Percentiles rank a stretch among this genome's conserved stretches.
Conservation (phyloP, 2,113 vertebrate genomes). For the Lophotis ruficrista region DNA sequence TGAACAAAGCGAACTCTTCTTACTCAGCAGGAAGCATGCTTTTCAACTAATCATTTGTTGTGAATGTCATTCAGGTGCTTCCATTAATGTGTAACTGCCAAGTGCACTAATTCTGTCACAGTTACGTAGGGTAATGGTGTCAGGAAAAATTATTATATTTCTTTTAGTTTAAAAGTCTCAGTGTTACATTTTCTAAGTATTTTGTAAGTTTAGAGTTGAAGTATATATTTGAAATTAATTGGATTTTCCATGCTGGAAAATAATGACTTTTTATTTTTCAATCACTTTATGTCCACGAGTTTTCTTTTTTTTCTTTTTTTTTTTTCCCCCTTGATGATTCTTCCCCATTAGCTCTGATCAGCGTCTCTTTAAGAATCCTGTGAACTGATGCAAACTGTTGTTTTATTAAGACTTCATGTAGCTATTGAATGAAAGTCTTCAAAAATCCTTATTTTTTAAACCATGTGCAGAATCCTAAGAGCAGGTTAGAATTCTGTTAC, state of each 20-base stretch:
- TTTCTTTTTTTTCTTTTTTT: not conserved
- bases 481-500: not conserved
- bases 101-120: constrained; percentile 11
- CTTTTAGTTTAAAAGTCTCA: constrained; percentile 38
- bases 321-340: fast-evolving
- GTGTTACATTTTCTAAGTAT: not conserved
- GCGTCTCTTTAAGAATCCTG: not conserved
- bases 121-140: not conserved
- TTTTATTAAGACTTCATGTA: not conserved
- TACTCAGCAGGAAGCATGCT: constrained; percentile 12
- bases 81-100: constrained; percentile 41
- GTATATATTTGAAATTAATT: not conserved
- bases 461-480: not conserved
- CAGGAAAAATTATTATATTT: not conserved
- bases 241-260: not conserved
- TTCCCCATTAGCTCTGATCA: not conserved
- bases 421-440: not conserved
- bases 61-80: constrained; percentile 42
- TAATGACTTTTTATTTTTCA: not conserved
- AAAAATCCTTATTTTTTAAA: not conserved
- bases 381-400: not conserved
- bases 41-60: constrained; percentile 44
- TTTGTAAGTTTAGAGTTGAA: not conserved
- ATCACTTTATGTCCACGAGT: not conserved
- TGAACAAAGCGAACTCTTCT: constrained; percentile 42